These are phyloP conservation scores for Hydrocynus forskahlii DNA, from an alignment of 2,797 vertebrate species.

Conservation along the genomic window DNA sequence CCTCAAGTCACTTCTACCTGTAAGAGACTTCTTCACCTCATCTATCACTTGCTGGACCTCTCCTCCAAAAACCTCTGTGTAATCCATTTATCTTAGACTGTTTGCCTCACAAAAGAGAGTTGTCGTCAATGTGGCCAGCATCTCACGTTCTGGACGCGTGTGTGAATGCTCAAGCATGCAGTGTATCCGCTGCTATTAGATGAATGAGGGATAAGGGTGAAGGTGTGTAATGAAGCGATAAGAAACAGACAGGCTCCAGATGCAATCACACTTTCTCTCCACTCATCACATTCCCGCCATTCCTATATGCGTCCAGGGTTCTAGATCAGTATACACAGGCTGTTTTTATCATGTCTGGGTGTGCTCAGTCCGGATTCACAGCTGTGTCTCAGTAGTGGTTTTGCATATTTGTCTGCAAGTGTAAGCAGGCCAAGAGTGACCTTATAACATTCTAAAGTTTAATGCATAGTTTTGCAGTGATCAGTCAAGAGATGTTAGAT, in stretches of 20 bases:
- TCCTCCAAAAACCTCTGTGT: neutral
- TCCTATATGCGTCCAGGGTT: conserved; percentile 13
- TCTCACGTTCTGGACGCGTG: neutral
- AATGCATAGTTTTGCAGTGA: neutral
- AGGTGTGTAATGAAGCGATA: conserved; percentile 20
- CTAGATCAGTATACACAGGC: neutral
- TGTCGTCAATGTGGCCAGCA: neutral
- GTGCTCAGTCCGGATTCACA: neutral
- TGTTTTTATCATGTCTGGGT: neutral
- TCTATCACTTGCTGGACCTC: neutral
- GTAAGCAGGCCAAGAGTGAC: neutral
- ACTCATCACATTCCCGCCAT: neutral
- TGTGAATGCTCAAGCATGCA: neutral
- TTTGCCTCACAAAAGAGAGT: neutral
- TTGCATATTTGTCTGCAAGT: conserved; percentile 21
- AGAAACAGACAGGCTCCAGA: neutral
- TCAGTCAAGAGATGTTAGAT: no score
- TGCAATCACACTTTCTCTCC: conserved; percentile 20
- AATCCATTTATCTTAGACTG: neutral
- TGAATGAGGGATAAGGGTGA: conserved; percentile 19
- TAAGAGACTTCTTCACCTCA: neutral
- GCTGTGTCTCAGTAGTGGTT: neutral
- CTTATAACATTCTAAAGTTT: neutral
- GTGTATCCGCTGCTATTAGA: neutral
- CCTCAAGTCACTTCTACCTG: neutral